Percentiles rank a stretch among this genome's conserved stretches.
phyloP scores from a whole-genome alignment of 2,797 vertebrate genomes.

The Hippopotamyrus pictus region DNA sequence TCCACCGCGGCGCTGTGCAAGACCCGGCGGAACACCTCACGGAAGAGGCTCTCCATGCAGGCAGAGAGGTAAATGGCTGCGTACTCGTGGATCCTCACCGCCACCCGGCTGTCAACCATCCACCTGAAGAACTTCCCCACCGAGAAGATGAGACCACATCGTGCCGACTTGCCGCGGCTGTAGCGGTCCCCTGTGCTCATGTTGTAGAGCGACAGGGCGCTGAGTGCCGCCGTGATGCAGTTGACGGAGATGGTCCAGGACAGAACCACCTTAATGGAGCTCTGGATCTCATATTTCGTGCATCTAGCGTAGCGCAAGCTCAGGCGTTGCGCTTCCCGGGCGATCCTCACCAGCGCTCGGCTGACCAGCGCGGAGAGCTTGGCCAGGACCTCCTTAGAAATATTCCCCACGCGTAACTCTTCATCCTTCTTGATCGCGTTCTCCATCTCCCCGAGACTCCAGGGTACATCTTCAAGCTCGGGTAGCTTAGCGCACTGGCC shows the following conservation, averaged over 20 bases:
- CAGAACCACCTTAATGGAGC: conserved; percentile 67
- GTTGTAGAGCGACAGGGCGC: conserved; percentile 70
- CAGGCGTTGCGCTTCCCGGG: conserved; percentile 70
- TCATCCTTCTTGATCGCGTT: conserved; percentile 62
- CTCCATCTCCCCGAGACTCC: conserved; percentile 70
- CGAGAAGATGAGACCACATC: conserved; percentile 68
- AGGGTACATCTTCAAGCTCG: conserved; percentile 71
- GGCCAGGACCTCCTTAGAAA: conserved; percentile 58
- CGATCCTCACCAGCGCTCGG: conserved; percentile 64
- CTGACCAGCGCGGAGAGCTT: conserved; percentile 60
- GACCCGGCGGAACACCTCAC: conserved; percentile 63
- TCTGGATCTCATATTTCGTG: conserved; percentile 72
- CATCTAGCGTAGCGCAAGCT: conserved; percentile 70
- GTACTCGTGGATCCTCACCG: conserved; percentile 68
- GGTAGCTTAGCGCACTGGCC: conserved; percentile 68
- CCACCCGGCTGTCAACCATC: conserved; percentile 74
- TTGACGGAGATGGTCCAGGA: conserved; percentile 72
- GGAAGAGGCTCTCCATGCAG: conserved; percentile 68
- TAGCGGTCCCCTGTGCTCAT: conserved; percentile 69
- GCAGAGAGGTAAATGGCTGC: conserved; percentile 71
- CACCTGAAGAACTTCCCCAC: conserved; percentile 75
- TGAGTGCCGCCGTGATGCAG: conserved; percentile 67
- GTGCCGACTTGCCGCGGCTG: conserved; percentile 63
- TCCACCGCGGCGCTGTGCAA: conserved; percentile 61
- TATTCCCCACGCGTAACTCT: conserved; percentile 48